Base-by-base conservation (phyloP, 2,113 vertebrate species). In the Zosterops pallidus region DNA sequence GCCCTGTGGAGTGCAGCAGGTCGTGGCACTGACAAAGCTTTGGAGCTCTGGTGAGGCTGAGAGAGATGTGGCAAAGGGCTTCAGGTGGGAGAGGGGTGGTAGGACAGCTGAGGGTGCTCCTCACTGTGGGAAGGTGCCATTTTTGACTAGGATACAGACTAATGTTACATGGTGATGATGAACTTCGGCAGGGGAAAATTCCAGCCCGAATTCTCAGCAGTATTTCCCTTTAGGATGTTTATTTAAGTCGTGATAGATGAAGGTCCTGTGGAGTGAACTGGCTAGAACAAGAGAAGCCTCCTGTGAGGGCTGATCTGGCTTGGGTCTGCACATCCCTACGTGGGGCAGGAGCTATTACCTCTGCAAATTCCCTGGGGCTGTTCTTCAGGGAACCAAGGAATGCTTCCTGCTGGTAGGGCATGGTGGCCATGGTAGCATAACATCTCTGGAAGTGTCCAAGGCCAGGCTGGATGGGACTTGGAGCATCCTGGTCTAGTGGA, bases 281-380 rank as follows among this genome's bases (percentile, higher is more conserved):
- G 33, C 15, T 56, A 44, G 79, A 85, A 6, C 25, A 82, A 67
- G 29, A 53, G 26, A 59, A 68, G 14, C 52, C 12, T 49, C 8
- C 55, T 77, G 7, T 23, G 31, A 49, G 42, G 22, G 35, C 50
- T 83, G 49, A 4, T 63, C 25, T 64, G n/a, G n/a, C 53, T 33
- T 68, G 62, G 33, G 6, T 55, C 3, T 24, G 7, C 3, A 2
- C 24, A 3, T 31, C 60, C 44, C 47, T 62, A 1, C 0, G 0
- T 29, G 35, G 41, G 23, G 16, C 42, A 65, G 76, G 25, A 18
- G n/a, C 50, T 23, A 3, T 68, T 33, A 35, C 39, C 10, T 83
- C 65, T 70, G 64, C 72, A n/a, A 4, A 19, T 46, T 83, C 39
- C 46, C 39, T 81, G 55, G 9, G 41, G 9, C 28, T 76, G 11